These are phyloP conservation scores for Eucriotettix oculatus DNA, from an alignment of 2,888 invertebrate species.

Conservation along the genomic window DNA sequence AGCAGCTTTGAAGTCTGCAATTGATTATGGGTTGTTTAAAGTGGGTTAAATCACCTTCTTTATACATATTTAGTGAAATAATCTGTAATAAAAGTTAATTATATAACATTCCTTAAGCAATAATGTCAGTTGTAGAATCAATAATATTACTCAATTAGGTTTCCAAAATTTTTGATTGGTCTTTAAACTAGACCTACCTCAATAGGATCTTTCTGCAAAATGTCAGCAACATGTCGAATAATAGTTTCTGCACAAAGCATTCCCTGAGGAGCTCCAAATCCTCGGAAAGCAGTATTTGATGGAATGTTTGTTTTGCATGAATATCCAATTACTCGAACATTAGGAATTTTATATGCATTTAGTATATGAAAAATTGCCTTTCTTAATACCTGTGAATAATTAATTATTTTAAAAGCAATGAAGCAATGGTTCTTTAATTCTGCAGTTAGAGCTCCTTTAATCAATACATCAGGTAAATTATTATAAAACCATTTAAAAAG, in stretches of 20 bases:
- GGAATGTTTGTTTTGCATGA: slow-evolving; percentile 78
- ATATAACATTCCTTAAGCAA: too few relatives aligned
- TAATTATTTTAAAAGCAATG: not conserved
- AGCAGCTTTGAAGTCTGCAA: slow-evolving; percentile 60
- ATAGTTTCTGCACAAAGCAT: slow-evolving; percentile 74
- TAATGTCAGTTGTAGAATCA: not conserved
- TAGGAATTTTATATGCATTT: slow-evolving; percentile 68
- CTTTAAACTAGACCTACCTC: slow-evolving; percentile 32
- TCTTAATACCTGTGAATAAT: slow-evolving; percentile 47
- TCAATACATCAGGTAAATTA: too few relatives aligned
- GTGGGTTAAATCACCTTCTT: slow-evolving; percentile 59
- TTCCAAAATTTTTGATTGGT: not conserved
- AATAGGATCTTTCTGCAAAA: slow-evolving; percentile 42
- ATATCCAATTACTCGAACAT: slow-evolving; percentile 49
- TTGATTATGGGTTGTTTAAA: slow-evolving; percentile 56
- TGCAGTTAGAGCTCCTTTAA: too few relatives aligned
- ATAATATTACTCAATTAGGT: not conserved
- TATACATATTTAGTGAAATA: slow-evolving; percentile 56
- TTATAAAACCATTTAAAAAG: too few relatives aligned
- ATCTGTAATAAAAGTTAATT: slow-evolving; percentile 23
- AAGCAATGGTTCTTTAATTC: too few relatives aligned
- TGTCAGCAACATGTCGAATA: slow-evolving; percentile 58
- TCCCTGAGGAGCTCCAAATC: slow-evolving; percentile 82
- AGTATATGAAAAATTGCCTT: slow-evolving; percentile 70
- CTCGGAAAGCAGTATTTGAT: slow-evolving; percentile 86